Percentiles rank a stretch among this genome's conserved stretches.
phyloP scores from a whole-genome alignment of 2,113 vertebrate species.

The Chascanopsetta lugubris region DNA sequence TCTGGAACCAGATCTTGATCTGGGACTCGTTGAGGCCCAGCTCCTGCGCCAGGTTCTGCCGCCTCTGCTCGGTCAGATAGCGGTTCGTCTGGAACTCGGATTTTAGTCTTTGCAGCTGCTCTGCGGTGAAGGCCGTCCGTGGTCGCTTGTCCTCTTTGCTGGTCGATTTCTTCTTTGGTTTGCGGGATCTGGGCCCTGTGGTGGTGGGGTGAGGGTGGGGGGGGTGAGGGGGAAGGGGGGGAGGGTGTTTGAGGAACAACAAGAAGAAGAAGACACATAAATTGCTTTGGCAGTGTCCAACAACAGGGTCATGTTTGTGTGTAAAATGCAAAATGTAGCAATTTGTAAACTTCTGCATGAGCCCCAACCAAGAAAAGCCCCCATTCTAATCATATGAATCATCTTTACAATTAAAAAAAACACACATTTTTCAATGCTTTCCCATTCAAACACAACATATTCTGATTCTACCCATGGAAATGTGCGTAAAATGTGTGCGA shows the following conservation, averaged over 20 bases:
- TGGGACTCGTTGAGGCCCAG: slow-evolving; percentile 93
- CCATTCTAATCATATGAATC: too few relatives aligned
- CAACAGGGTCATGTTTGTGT: background rate
- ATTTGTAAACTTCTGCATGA: background rate
- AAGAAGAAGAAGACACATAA: slow-evolving; percentile 9
- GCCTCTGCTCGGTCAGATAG: slow-evolving; percentile 92
- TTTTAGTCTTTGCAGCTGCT: slow-evolving; percentile 93
- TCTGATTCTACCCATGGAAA: too few relatives aligned
- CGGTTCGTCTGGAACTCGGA: slow-evolving; percentile 92
- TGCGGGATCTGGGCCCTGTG: slow-evolving; percentile 93
- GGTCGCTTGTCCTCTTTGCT: slow-evolving; percentile 95
- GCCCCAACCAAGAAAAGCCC: background rate
- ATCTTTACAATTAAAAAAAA: too few relatives aligned
- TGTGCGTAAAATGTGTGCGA: background rate
- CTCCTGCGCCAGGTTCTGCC: slow-evolving; percentile 90
- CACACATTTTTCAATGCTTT: too few relatives aligned
- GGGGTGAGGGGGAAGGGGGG: too few relatives aligned
- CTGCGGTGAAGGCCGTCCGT: slow-evolving; percentile 92
- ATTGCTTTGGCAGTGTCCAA: slow-evolving; percentile 29
- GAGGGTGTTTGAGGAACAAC: too few relatives aligned
- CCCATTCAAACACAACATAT: too few relatives aligned
- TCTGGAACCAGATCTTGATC: slow-evolving; percentile 98
- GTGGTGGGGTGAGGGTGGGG: background rate
- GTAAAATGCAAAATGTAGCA: background rate
- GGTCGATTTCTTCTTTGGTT: slow-evolving; percentile 96